Evolutionary conservation across 2,113 vertebrate genomes (phyloP), one percentile per base, ranked within the genome.

Genomic region (Grus americana): DNA sequence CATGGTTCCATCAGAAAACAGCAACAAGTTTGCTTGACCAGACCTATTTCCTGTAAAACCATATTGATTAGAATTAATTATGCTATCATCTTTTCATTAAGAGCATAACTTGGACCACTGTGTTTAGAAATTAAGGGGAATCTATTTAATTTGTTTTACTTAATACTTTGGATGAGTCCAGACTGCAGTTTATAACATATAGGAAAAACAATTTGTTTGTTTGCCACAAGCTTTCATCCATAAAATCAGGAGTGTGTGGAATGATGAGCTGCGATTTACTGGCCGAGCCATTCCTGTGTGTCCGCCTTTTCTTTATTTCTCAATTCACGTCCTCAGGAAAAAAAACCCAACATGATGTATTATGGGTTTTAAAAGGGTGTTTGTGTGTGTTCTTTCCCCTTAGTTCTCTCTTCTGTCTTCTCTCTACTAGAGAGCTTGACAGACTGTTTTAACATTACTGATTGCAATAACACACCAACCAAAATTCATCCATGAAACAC

Each of bases 391-490:
- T 94, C 19, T 1, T 89, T 94, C 50, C 36, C 62, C 44, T 87
- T 86, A 87, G 70, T 92, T 95, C 52, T 86, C 57, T 94, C 57
- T 85, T 94, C 72, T 95, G 86, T 91, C 88, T 91, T 90, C 72
- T 90, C 30, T 71, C 61, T 93, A 63, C 55, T 91, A 61, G 47
- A 85, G 54, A 79, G 46, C 70, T 94, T 95, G 91, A 89, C 92
- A 95, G 83, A 85, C 86, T 92, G 76, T 93, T 96, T 96, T 93
- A 96, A 46, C 83, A 95, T 97, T 96, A 91, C 86, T 92, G 83
- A 95, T 95, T 95, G 78, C 91, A 93, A 66, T 94, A 94, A 92
- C 73, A 94, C 65, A 92, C 86, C 73, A 58, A 84, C 65, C 65
- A 92, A 93, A 97, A 93, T 89, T 68, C 83, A 70, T 85, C 94